These are phyloP conservation scores for Akabosia matsudoensis DNA, from an alignment of 1,140 invertebrate species.

Conservation along the genomic window DNA sequence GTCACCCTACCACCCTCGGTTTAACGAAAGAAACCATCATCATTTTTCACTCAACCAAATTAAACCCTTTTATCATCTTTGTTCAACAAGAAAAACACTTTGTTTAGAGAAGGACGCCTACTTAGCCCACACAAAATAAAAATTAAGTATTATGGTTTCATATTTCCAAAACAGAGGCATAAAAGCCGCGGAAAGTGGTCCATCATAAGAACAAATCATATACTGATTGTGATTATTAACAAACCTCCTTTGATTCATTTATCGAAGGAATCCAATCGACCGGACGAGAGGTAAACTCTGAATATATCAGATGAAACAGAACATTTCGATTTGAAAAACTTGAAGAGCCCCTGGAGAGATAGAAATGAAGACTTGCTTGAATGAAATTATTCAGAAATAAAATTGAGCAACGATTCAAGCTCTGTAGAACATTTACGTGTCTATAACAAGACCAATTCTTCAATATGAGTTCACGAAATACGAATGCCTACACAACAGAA, in stretches of 20 bases:
- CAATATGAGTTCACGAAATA: neutral
- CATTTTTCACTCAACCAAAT: neutral
- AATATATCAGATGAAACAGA: neutral
- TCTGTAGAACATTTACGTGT: too few species aligned
- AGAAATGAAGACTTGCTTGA: conserved; percentile 7
- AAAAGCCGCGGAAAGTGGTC: too few species aligned
- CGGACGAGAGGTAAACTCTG: neutral
- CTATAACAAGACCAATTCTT: neutral
- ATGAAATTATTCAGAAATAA: neutral
- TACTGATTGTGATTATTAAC: too few species aligned
- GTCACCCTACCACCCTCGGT: neutral
- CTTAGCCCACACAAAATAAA: neutral
- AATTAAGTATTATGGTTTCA: neutral
- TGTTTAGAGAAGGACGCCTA: neutral
- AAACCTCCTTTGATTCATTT: neutral
- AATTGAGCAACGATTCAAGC: conserved; percentile 8
- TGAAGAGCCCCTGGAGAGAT: neutral
- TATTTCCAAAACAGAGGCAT: neutral
- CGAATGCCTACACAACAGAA: neutral
- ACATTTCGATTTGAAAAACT: neutral
- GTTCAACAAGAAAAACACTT: neutral
- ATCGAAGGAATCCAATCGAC: neutral
- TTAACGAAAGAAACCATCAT: neutral
- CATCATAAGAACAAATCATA: too few species aligned
- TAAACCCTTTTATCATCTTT: neutral